phyloP scores from a whole-genome alignment of 2,888 invertebrate genomes.

The Cepaea hortensis region DNA sequence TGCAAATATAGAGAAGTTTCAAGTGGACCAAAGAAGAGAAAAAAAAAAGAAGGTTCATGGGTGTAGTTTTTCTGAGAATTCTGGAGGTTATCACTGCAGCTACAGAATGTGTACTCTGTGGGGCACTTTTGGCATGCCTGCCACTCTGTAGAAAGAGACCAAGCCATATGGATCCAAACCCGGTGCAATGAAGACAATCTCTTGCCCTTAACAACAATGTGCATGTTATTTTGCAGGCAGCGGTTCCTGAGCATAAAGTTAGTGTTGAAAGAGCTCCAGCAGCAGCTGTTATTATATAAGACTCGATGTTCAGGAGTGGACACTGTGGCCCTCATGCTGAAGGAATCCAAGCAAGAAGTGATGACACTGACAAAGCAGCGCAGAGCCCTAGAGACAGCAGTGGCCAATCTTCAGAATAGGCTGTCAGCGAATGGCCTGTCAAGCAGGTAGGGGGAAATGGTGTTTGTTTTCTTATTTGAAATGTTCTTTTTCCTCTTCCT shows the following conservation, averaged over 20 bases:
- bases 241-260: slow-evolving; percentile 34
- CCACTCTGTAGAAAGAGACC: too few species aligned
- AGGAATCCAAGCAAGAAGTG: slow-evolving; percentile 64
- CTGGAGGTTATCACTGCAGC: too few species aligned
- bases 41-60: too few species aligned
- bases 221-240: slow-evolving; percentile 25
- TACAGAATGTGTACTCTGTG: too few species aligned
- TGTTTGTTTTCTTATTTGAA: not conserved
- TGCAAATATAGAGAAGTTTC: too few species aligned
- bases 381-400: slow-evolving; percentile 60
- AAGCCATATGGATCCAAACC: too few species aligned
- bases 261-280: slow-evolving; percentile 52
- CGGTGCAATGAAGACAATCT: too few species aligned
- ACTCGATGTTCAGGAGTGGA: slow-evolving; percentile 64
- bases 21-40: too few species aligned
- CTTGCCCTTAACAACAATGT: too few species aligned
- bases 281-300: slow-evolving; percentile 61
- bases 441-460: slow-evolving; percentile 39
- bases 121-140: too few species aligned
- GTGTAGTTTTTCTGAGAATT: too few species aligned
- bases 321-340: slow-evolving; percentile 64
- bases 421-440: slow-evolving; percentile 61
- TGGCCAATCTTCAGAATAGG: slow-evolving; percentile 65
- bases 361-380: slow-evolving; percentile 57
- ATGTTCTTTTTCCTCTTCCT: not conserved